Evolutionary conservation across 2,888 invertebrate genomes (phyloP).

Genomic region (Drosophila prostipennis): DNA sequence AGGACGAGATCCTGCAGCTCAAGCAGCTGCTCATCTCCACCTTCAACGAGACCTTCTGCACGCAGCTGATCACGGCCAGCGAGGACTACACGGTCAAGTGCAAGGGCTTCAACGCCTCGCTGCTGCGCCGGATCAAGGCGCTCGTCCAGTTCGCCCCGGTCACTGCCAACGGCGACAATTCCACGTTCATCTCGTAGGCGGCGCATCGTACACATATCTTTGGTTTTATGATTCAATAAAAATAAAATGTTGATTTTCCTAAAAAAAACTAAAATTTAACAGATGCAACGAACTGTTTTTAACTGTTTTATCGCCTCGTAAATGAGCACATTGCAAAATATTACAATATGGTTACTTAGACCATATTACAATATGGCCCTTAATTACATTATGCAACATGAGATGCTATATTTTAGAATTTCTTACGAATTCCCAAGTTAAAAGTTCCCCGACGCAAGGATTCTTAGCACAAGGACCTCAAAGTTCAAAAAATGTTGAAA

Average conservation of each 20-base stretch:
- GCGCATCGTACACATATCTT: neutral
- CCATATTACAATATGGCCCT: too few species aligned
- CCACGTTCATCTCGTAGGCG: conserved; percentile 9
- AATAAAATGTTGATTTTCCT: neutral
- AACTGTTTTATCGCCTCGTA: too few species aligned
- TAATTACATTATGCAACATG: too few species aligned
- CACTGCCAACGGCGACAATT: conserved; percentile 1
- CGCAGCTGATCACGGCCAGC: conserved; percentile 89
- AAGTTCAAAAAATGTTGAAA: too few species aligned
- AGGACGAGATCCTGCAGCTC: conserved; percentile 88
- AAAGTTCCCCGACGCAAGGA: too few species aligned
- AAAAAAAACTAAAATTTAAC: too few species aligned
- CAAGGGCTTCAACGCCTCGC: conserved; percentile 89
- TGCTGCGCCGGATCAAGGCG: conserved; percentile 91
- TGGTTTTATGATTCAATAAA: conserved; percentile 2
- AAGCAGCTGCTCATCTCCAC: conserved; percentile 90
- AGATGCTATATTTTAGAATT: too few species aligned
- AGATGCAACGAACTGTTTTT: too few species aligned
- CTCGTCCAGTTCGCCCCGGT: conserved; percentile 90
- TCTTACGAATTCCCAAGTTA: too few species aligned
- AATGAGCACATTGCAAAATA: too few species aligned
- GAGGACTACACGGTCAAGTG: conserved; percentile 88
- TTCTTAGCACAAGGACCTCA: too few species aligned
- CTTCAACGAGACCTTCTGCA: conserved; percentile 92
- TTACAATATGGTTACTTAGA: too few species aligned